phyloP scores from a whole-genome alignment of 2,113 vertebrate genomes.

The Platysteira castanea region DNA sequence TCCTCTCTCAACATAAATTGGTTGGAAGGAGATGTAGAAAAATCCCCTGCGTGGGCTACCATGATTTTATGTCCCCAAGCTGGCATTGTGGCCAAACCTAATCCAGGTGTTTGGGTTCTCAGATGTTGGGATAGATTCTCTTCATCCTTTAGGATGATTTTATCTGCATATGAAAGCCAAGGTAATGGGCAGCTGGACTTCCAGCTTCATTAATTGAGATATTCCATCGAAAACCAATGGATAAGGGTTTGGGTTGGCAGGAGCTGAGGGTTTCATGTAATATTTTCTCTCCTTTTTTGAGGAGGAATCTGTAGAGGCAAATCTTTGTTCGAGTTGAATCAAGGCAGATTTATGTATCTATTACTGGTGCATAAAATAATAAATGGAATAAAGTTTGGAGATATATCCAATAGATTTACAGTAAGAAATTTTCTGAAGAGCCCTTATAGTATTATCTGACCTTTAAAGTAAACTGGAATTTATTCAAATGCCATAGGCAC shows the following conservation, averaged over 20 bases:
- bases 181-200: neutral
- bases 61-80: neutral
- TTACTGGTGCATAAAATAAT: neutral
- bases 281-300: neutral
- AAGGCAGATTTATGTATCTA: neutral
- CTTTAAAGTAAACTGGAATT: constrained; percentile 24
- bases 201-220: neutral
- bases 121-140: neutral
- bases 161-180: neutral
- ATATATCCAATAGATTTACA: neutral
- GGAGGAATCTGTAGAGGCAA: neutral
- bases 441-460: neutral
- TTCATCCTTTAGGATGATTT: neutral
- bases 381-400: neutral
- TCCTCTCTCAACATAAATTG: neutral
- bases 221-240: neutral
- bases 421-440: neutral
- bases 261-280: neutral
- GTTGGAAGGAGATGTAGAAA: neutral
- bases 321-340: neutral
- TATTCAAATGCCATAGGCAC: neutral
- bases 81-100: neutral
- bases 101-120: neutral
- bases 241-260: neutral
- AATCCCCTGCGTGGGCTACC: neutral